A percentile compares a stretch with the other conserved stretches of the same genome.
Conservation (phyloP, 2,888 invertebrate species). For the Pachydiplax longipennis region DNA sequence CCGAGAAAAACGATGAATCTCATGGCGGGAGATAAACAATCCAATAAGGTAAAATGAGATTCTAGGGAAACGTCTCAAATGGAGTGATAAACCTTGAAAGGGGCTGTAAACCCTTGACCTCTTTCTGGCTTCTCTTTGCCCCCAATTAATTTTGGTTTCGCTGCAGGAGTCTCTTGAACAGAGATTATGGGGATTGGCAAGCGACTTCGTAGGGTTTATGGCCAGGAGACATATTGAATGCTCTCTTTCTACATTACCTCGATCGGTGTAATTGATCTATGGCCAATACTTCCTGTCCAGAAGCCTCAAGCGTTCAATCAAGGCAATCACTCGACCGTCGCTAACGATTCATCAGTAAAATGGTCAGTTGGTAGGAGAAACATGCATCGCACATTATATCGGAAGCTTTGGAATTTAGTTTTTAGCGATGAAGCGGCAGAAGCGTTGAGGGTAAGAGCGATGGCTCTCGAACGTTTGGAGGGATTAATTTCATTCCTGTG, state of each 20-base stretch:
- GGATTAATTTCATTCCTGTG: no score
- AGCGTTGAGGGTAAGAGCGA: no score
- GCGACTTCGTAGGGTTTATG: not conserved
- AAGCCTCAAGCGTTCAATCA: not conserved
- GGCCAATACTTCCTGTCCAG: not conserved
- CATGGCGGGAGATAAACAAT: not conserved
- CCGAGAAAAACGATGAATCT: not conserved
- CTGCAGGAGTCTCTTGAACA: not conserved
- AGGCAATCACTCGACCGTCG: not conserved
- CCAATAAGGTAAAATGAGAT: not conserved
- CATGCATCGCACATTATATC: no score
- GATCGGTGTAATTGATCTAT: not conserved
- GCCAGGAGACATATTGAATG: not conserved
- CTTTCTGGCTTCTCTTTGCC: not conserved
- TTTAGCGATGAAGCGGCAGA: no score
- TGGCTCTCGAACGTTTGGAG: no score
- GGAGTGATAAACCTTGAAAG: not conserved
- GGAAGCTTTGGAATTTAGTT: no score
- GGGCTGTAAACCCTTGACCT: not conserved
- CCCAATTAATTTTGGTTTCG: not conserved
- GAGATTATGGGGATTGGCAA: not conserved
- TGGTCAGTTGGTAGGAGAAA: no score
- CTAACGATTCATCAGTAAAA: not conserved
- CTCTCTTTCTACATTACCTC: not conserved
- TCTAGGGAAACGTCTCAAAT: not conserved